Evolutionary conservation across 2,113 vertebrate species (phyloP), one percentile per base, ranked within the genome.

Genomic region (Ctenomys sociabilis): DNA sequence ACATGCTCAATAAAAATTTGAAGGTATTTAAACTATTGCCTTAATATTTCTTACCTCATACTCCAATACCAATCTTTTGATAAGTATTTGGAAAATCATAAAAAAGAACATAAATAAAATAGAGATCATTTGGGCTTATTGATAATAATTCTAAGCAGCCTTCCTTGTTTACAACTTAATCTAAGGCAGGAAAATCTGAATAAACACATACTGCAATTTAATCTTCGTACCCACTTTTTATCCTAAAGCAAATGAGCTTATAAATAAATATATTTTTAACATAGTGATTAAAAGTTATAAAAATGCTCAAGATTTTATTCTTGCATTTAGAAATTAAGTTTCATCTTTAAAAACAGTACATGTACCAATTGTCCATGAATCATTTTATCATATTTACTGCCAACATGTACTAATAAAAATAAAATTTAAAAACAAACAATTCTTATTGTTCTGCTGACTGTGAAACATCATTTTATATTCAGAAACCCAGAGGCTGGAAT

Each of bases 231-330:
- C 93, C 52, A 75, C 81, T 85, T 91, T 85, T 82, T 91, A 57
- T 4, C 0, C 81, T 88, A 85, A 80, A 96, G 94, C 95, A 68
- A 97, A 95, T 90, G 4, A 93, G 59, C 80, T 89, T 89, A 54
- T 90, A 80, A 82, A 85, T 90, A 78, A 95, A 94, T 92, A 49
- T 3, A 91, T 88, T 81, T 96, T 35, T 85, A 97, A 97, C 81
- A 97, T 86, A 96, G 85, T 94, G 37, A 73, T 94, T 95, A 97
- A 95, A 97, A 95, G 93, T 49, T 88, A 97, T 96, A 97, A 91
- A 84, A 87, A 90, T 95, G 94, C 70, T 97, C 78, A 95, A 96
- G 22, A 16, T 21, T 78, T 89, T 88, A 88, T 96, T 91, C 63
- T 97, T 94, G n/a, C 43, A 52, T 88, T 96, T 97, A 73, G 94